Percentiles rank a stretch among this genome's conserved stretches.
phyloP scores from a whole-genome alignment of 1,140 invertebrate species.

The Plutomurus gul region DNA sequence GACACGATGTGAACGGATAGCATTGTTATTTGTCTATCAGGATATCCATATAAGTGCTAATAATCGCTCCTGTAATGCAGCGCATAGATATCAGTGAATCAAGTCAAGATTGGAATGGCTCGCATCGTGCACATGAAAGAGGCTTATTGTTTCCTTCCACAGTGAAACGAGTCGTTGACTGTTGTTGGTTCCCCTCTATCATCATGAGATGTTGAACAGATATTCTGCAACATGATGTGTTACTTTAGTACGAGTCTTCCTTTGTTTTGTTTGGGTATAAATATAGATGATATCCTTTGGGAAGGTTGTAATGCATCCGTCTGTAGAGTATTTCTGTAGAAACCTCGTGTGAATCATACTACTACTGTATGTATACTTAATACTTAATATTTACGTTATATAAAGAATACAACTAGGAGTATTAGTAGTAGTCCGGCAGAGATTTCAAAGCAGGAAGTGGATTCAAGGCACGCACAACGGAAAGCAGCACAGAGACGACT shows the following conservation, averaged over 20 bases:
- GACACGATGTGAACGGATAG: neutral
- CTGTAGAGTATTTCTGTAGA: no score
- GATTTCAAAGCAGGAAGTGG: neutral
- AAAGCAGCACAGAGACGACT: neutral
- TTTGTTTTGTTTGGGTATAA: neutral
- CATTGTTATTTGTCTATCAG: constrained; percentile 7
- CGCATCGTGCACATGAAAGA: constrained; percentile 5
- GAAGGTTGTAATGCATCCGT: no score
- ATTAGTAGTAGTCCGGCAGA: no score
- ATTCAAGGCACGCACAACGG: constrained; percentile 8
- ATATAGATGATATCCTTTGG: no score
- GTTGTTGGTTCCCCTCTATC: neutral
- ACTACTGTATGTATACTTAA: no score
- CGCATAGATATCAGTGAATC: neutral
- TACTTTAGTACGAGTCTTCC: no score
- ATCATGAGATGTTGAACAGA: neutral
- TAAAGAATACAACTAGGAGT: no score
- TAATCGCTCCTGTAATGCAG: no score
- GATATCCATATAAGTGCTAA: no score
- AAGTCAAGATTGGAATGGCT: neutral
- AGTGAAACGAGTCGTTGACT: neutral
- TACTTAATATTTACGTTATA: no score
- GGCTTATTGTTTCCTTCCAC: neutral
- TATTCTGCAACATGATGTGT: no score
- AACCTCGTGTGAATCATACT: no score